phyloP scores from a whole-genome alignment of 2,113 vertebrate species.

The Sorex araneus region DNA sequence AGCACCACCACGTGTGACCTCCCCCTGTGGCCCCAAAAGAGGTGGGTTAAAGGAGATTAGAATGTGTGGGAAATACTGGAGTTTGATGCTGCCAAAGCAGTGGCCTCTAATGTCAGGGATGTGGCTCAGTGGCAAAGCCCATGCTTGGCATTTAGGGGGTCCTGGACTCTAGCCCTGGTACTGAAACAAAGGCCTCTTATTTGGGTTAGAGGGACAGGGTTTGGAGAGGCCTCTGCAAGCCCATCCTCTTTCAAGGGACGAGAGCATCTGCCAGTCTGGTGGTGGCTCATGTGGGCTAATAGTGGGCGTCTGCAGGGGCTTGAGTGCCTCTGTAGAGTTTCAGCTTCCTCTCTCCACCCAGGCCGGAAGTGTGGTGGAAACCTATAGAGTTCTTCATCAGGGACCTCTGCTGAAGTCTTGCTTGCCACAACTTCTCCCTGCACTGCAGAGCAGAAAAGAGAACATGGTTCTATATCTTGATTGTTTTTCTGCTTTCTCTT shows the following conservation, averaged over 20 bases:
- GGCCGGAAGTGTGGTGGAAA: not conserved
- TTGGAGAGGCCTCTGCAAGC: not conserved
- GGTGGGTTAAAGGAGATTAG: not conserved
- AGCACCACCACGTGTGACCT: not conserved
- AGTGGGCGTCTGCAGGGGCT: slow-evolving; percentile 34
- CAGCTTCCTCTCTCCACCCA: slow-evolving; percentile 20
- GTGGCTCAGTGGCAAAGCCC: too few relatives aligned
- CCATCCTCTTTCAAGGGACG: not conserved
- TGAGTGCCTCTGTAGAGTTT: not conserved
- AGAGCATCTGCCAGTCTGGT: not conserved
- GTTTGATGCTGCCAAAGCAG: not conserved
- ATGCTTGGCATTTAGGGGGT: too few relatives aligned
- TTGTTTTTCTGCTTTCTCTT: slow-evolving; percentile 54
- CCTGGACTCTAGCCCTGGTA: too few relatives aligned
- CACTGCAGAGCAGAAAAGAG: slow-evolving; percentile 17
- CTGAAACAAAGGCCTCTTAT: not conserved
- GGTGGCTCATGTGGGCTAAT: not conserved
- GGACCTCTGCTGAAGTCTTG: not conserved
- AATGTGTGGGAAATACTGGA: not conserved
- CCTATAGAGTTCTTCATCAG: not conserved
- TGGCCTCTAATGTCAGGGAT: too few relatives aligned
- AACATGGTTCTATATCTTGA: not conserved
- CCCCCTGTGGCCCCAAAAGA: not conserved
- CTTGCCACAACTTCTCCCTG: not conserved
- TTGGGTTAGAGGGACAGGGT: not conserved